Base-by-base conservation (phyloP, 2,113 vertebrate species). In the Mesocricetus auratus region DNA sequence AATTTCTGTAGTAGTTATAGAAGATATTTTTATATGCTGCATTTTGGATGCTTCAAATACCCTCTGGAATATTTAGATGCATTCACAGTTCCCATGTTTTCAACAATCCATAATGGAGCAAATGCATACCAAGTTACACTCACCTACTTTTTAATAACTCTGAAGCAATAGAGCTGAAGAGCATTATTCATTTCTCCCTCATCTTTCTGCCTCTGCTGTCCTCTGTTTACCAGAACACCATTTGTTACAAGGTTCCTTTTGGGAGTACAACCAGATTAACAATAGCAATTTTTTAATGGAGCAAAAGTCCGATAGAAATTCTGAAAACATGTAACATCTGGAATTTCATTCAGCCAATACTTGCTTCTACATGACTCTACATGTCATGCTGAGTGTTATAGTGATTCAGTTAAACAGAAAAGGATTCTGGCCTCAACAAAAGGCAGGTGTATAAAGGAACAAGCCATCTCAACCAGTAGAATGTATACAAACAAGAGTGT, bases 311-410 rank as follows among this genome's bases (percentile, higher is more conserved):
- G 66, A 69, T 77, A 81, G 75, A 89, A 93, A 90, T 47, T 89
- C 93, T 96, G 75, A 75, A 95, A 95, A 82, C 85, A 81, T 90
- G 90, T 77, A 86, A 45, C 82, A 95, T 71, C 60, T 96, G 47
- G 92, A 96, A 81, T 82, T 33, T 94, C 53, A 91, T 60, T 91
- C 50, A 86, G 53, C 33, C 78, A 93, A 47, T 6, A 36, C 81
- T 77, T 50, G 19, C 36, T 91, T 85, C 12, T 19, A 89, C 39
- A n/a, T 86, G 87, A 86, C n/a, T 92, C 68, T 74, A 9, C 2
- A 26, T 47, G 33, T 33, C 85, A 75, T 3, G 3, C 64, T 47
- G 29, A 94, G 31, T 69, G n/a, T 81, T 56, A 73, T 39, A 73
- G 31, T 42, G 74, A 21, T 3, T 33, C 47, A 81, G 8, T 21